These are phyloP conservation scores for Melitaea athalia DNA, from an alignment of 2,888 invertebrate genomes.

Conservation along the genomic window DNA sequence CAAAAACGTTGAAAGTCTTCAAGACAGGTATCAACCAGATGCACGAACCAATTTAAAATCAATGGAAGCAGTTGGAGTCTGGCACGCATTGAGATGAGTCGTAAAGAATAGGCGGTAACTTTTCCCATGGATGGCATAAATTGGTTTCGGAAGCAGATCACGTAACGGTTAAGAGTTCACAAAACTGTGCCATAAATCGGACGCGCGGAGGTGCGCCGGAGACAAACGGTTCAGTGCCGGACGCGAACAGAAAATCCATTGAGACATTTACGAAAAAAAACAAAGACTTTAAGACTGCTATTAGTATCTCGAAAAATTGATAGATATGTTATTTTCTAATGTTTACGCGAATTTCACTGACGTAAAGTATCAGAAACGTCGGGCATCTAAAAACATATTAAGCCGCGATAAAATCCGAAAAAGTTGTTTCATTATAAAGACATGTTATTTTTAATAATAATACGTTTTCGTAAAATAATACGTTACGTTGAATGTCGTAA, in stretches of 20 bases:
- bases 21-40: conserved; percentile 13
- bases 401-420: too few relatives aligned
- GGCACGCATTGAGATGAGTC: conserved; percentile 64
- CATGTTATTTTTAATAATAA: too few relatives aligned
- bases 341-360: too few relatives aligned
- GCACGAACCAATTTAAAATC: conserved; percentile 37
- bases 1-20: background rate
- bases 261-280: conserved; percentile 25
- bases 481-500: too few relatives aligned
- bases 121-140: conserved; percentile 80
- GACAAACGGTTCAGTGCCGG: conserved; percentile 73
- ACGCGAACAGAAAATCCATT: conserved; percentile 49
- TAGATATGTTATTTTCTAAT: too few relatives aligned
- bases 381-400: too few relatives aligned
- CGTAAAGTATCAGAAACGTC: too few relatives aligned
- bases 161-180: conserved; percentile 82
- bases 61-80: conserved; percentile 38
- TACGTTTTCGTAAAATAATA: too few relatives aligned
- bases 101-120: conserved; percentile 79
- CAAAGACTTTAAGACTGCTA: background rate
- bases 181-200: conserved; percentile 82
- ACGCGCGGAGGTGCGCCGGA: conserved; percentile 80
- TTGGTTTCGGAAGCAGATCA: conserved; percentile 82
- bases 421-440: too few relatives aligned
- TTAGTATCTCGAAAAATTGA: too few relatives aligned